Evolutionary conservation across 2,797 vertebrate species (phyloP).

Genomic region (Crenuchus spilurus): DNA sequence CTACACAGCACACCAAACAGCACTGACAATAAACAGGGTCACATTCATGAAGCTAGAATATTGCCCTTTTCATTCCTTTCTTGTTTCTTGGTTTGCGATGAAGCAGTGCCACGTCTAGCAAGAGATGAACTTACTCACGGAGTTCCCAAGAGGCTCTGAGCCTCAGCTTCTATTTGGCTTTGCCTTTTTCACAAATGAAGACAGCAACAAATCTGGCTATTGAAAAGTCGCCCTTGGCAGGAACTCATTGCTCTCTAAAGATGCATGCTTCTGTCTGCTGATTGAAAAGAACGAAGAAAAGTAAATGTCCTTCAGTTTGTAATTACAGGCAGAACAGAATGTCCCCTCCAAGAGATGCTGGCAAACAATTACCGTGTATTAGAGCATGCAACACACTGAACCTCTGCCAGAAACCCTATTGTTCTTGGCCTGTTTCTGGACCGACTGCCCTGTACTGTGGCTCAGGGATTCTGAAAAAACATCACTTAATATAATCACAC

Average conservation of each 20-base stretch:
- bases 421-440: slow-evolving; percentile 13
- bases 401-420: slow-evolving; percentile 19
- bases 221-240: slow-evolving; percentile 29
- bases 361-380: slow-evolving; percentile 35
- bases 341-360: slow-evolving; percentile 38
- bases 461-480: slow-evolving; percentile 7
- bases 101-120: slow-evolving; percentile 11
- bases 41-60: slow-evolving; percentile 26
- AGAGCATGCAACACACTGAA: slow-evolving; percentile 16
- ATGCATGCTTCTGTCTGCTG: slow-evolving; percentile 4
- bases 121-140: slow-evolving; percentile 15
- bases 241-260: slow-evolving; percentile 26
- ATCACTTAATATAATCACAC: background rate
- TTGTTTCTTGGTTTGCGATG: slow-evolving; percentile 19
- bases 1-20: slow-evolving; percentile 3
- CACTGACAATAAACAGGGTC: slow-evolving; percentile 34
- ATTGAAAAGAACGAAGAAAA: slow-evolving; percentile 27
- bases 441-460: background rate
- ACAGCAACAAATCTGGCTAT: slow-evolving; percentile 17
- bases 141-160: slow-evolving; percentile 11
- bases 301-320: slow-evolving; percentile 42
- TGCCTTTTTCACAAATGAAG: slow-evolving; percentile 28
- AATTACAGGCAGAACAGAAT: slow-evolving; percentile 50
- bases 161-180: slow-evolving; percentile 20
- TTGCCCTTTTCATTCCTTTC: background rate